Base-by-base conservation (phyloP, 53 echinoderm and acorn worm species). In the Pentamera pediparva region DNA sequence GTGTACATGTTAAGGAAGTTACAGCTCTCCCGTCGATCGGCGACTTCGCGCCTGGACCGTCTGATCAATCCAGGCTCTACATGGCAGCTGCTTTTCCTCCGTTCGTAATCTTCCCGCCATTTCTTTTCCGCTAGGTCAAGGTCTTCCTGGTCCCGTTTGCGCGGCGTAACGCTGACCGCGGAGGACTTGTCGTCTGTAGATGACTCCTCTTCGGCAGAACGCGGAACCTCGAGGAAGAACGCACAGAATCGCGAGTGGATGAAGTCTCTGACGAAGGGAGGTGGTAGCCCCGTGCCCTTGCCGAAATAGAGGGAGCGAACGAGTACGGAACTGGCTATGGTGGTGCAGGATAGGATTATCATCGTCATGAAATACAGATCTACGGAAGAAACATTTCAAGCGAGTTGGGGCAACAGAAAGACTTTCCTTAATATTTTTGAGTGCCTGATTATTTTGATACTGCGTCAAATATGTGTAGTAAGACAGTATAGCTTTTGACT, bases 221-320 rank as follows among this genome's bases (percentile, higher is more conserved):
- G 43, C 2, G 67, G 39, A 10, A 67, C 67, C 27, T 67, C 67
- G 4, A 72, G 35, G 19, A 72, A 54, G 31, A 35, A 3, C 17
- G 33, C 19, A 33, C 72, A 72, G 0, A 72, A 51, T 72, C 24
- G 19, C 1, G 72, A 72, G 21, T 72, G 72, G 54, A 54, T 72
- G 9, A 72, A 11, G n/a, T 37, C 53, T 24, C 52, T 33, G 32
- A 72, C 31, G 13, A 52, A 2, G 11, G 19, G 32, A 4, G 72
- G 26, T 33, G 72, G 72, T 24, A 54, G 52, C 31, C 54, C 35
- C 8, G 20, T 72, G 24, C 54, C 54, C 13, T 72, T 72, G 11
- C 72, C 72, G 26, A 72, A 72, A 54, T 72, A 72, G 20, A 72
- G 34, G 33, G 51, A 72, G 33, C 72, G 34, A 1, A 72, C 72